A percentile compares a stretch with the other conserved stretches of the same genome.
phyloP scores from a whole-genome alignment of 2,797 vertebrate genomes.

The Lepus oiostolus region DNA sequence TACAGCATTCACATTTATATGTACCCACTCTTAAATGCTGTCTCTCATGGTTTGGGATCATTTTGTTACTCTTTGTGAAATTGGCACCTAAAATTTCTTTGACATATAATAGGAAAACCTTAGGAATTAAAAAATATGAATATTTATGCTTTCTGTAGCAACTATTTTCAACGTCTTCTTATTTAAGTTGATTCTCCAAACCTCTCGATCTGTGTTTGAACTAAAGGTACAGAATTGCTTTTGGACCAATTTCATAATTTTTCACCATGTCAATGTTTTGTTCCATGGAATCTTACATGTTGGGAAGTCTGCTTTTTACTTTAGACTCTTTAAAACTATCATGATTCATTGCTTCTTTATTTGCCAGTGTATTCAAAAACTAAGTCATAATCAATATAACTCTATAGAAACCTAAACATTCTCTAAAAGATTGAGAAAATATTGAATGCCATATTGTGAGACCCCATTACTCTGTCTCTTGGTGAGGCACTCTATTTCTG shows the following conservation, averaged over 20 bases:
- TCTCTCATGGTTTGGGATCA: neutral
- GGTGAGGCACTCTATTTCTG: neutral
- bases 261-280: neutral
- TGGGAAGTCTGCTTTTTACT: neutral
- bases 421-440: neutral
- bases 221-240: neutral
- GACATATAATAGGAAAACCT: neutral
- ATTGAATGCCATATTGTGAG: neutral
- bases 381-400: neutral
- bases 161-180: neutral
- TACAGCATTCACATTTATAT: neutral
- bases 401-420: neutral
- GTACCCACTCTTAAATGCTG: neutral
- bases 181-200: neutral
- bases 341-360: neutral
- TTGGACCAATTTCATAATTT: neutral
- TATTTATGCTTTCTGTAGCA: neutral
- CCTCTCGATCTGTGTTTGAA: neutral
- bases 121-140: neutral
- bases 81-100: neutral
- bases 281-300: neutral
- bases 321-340: neutral
- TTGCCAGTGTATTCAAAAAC: neutral
- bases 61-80: neutral
- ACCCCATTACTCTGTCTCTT: neutral